Conservation (phyloP, 2,888 invertebrate genomes). For the Apantesis nais region DNA sequence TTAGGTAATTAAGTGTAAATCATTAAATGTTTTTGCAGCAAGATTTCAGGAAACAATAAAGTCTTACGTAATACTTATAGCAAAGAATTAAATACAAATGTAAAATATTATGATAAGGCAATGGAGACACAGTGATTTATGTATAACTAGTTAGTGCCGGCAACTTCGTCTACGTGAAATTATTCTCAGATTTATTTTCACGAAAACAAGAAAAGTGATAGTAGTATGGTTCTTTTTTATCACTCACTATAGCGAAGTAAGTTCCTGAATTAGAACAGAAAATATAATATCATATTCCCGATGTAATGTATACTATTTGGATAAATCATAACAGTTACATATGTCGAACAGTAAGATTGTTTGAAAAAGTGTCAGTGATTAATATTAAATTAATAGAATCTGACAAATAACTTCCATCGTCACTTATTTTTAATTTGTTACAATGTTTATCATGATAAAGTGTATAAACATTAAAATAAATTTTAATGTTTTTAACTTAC, state of each 20-base stretch:
- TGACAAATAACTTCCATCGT: background rate
- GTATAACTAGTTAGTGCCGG: background rate
- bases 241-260: too few relatives aligned
- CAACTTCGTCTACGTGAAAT: background rate
- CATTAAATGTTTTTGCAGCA: background rate
- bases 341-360: background rate
- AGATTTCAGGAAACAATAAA: background rate
- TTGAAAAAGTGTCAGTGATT: background rate
- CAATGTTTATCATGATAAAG: background rate
- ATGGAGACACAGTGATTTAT: background rate
- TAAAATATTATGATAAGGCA: background rate
- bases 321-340: background rate
- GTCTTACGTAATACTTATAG: background rate
- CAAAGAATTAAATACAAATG: background rate
- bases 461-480: background rate
- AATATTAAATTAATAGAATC: background rate
- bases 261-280: background rate
- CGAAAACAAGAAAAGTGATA: too few relatives aligned
- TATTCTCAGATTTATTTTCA: background rate
- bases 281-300: background rate
- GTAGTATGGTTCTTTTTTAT: too few relatives aligned
- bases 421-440: background rate
- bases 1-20: constrained; percentile 34
- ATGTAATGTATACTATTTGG: background rate
- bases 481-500: background rate